Base-by-base conservation (phyloP, 1,140 invertebrate genomes). In the Drosophila novamexicana region DNA sequence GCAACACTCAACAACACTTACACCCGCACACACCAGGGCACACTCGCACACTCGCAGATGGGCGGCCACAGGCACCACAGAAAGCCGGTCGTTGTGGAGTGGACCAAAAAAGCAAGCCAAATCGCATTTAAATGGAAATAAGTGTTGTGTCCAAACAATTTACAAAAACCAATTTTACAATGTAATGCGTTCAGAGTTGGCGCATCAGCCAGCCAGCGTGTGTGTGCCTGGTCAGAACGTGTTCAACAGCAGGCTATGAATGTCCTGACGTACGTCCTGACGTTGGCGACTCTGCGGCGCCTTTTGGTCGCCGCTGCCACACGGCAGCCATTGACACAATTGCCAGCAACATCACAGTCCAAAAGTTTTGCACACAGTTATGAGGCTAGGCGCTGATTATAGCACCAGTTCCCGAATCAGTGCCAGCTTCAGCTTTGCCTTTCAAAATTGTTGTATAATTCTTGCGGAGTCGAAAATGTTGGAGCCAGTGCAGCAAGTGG, bases 121-220 rank as follows among this genome's bases (percentile, higher is more conserved):
- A 85, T 85, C 81, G 81, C 81, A 85, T 85, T 85, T 85, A 85
- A 85, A 85, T 85, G 81, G 81, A 85, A 85, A 85, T 85, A 85
- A 85, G 85, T 85, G 81, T 85, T 85, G 81, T 85, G 81, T 85
- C 81, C 81, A 85, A 85, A 85, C 81, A 85, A 85, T 85, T 85
- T 85, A 85, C 81, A 85, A 85, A 85, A 85, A 85, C 81, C 81
- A 85, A 85, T 85, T 85, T 84, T 85, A 85, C 81, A 85, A 85
- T 85, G 77, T 84, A 83, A 83, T 83, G 76, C 79, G 79, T 78
- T 77, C 72, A 74, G 75, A 79, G 75, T 74, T 61, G 56, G 45
- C 36, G 44, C 49, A 65, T 77, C 59, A 73, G 62, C 42, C 52
- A 47, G 44, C 63, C 63, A 44, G 61, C 57, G 44, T 44, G 52